Percentiles rank a stretch among this genome's conserved stretches.
Conservation (phyloP, 2,113 vertebrate species). For the Colaptes auratus region DNA sequence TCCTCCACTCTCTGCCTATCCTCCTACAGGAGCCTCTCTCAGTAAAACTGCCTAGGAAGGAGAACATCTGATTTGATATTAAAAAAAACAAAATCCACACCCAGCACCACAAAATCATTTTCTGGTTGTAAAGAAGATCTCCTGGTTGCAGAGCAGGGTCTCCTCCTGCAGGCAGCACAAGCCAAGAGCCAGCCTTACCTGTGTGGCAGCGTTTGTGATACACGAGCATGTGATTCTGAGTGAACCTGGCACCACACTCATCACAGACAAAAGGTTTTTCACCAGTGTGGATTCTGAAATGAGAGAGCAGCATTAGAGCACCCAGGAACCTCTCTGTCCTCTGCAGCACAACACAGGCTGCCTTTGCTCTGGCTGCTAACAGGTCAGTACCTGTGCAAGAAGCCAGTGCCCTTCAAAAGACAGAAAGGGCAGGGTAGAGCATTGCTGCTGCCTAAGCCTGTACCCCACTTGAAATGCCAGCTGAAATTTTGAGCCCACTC, state of each 20-base stretch:
- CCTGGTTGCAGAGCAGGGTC: background rate
- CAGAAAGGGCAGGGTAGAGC: background rate
- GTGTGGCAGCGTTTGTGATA: slow-evolving; percentile 97
- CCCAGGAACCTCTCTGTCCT: background rate
- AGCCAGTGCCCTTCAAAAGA: background rate
- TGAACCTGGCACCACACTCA: slow-evolving; percentile 91
- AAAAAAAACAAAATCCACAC: background rate
- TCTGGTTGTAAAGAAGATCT: background rate
- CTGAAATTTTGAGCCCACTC: background rate
- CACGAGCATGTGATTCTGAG: slow-evolving; percentile 97
- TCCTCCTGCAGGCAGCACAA: accelerated
- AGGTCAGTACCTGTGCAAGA: background rate
- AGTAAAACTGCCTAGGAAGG: accelerated
- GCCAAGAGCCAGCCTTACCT: slow-evolving; percentile 76
- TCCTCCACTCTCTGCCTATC: background rate
- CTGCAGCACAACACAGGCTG: background rate
- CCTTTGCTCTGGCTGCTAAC: background rate
- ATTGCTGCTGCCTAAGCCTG: background rate
- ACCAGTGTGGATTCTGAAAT: slow-evolving; percentile 92
- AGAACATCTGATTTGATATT: accelerated
- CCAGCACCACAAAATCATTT: background rate
- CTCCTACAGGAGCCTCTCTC: background rate
- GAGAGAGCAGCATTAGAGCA: slow-evolving; percentile 46
- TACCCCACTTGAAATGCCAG: background rate
- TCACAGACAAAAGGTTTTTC: slow-evolving; percentile 97